A percentile compares a stretch with the other conserved stretches of the same genome.
phyloP scores from a whole-genome alignment of 2,888 invertebrate species.

The Lucinisca nassula region DNA sequence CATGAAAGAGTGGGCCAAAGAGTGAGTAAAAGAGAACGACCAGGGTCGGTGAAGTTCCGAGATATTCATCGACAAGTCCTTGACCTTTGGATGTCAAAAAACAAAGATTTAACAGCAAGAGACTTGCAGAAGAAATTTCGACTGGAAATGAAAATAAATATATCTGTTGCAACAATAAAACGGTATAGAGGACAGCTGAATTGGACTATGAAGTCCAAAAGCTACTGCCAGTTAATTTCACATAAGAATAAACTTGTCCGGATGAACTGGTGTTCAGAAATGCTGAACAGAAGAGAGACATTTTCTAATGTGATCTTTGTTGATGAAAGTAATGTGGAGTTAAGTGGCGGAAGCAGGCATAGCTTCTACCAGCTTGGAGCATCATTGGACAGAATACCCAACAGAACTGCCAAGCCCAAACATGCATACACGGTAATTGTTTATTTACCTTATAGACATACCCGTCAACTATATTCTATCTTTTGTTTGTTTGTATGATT shows the following conservation, averaged over 20 bases:
- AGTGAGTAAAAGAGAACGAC: not conserved
- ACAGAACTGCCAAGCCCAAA: slow-evolving; percentile 18
- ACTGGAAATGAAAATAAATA: no score
- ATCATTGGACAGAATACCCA: not conserved
- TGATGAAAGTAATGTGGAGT: slow-evolving; percentile 28
- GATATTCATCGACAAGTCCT: not conserved
- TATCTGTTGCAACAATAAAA: no score
- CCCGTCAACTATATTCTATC: no score
- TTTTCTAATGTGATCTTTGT: slow-evolving; percentile 13
- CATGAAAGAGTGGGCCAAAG: not conserved
- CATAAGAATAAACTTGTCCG: not conserved
- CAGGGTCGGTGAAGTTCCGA: no score
- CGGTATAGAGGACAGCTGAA: no score
- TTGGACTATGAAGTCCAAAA: no score
- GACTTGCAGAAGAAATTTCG: no score
- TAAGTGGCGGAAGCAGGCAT: slow-evolving; percentile 12
- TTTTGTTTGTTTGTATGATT: no score
- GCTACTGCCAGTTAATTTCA: no score
- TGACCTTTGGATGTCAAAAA: not conserved
- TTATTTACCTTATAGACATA: no score
- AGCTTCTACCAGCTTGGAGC: slow-evolving; percentile 3
- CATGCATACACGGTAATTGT: slow-evolving; percentile 29
- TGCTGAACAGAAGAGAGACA: not conserved
- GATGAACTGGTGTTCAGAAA: not conserved
- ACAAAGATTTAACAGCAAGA: no score